A percentile compares a stretch with the other conserved stretches of the same genome.
Conservation (phyloP, 2,888 invertebrate species). For the Nemoura dubitans region DNA sequence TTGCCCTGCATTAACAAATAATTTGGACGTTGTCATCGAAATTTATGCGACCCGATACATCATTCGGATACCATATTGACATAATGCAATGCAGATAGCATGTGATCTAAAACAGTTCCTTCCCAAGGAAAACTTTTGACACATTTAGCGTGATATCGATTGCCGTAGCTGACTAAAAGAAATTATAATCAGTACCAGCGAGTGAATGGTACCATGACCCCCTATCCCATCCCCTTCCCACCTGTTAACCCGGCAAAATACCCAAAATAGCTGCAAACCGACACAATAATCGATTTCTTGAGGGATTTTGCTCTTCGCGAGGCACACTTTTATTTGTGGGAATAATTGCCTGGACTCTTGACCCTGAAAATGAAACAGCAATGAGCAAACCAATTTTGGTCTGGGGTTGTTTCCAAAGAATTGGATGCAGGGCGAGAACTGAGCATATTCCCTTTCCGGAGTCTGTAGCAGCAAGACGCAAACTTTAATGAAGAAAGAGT, state of each 20-base stretch:
- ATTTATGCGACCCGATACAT: no score
- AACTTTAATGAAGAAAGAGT: no score
- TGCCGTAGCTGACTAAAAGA: background rate
- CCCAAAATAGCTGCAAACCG: background rate
- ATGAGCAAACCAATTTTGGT: no score
- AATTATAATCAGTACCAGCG: background rate
- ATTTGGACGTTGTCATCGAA: background rate
- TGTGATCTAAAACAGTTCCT: no score
- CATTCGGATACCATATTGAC: no score
- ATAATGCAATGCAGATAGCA: no score
- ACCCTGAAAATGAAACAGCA: no score
- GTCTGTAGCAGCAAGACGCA: no score
- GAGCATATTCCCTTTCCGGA: no score
- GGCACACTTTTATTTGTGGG: background rate
- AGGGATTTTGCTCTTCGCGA: background rate
- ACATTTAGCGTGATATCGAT: background rate
- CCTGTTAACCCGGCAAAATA: background rate
- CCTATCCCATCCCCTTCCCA: background rate
- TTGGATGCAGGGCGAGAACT: no score
- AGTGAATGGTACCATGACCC: background rate
- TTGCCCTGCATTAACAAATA: background rate
- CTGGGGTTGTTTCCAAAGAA: no score
- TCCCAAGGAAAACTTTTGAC: background rate
- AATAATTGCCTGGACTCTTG: background rate
- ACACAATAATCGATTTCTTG: background rate